A percentile compares a stretch with the other conserved stretches of the same genome.
phyloP scores from a whole-genome alignment of 2,888 invertebrate species.

The Stratiomys singularior region DNA sequence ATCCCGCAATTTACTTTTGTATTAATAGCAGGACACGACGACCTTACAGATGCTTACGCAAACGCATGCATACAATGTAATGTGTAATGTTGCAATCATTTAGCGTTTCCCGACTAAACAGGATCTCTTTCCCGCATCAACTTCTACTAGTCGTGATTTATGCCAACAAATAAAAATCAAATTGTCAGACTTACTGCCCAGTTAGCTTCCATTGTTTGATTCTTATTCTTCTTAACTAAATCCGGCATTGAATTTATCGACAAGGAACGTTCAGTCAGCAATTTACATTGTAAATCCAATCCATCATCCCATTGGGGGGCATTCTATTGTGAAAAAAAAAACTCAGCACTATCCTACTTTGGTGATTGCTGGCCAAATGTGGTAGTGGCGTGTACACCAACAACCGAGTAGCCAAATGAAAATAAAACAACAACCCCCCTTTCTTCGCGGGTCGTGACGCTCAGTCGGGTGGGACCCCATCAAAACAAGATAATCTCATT shows the following conservation, averaged over 20 bases:
- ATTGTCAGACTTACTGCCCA: not conserved
- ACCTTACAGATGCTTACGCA: no score
- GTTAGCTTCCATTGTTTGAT: no score
- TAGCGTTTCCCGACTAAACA: no score
- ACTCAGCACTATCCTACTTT: not conserved
- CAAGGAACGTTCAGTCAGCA: not conserved
- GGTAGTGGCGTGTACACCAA: not conserved
- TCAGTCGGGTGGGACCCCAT: not conserved
- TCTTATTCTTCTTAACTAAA: not conserved
- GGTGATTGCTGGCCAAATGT: not conserved
- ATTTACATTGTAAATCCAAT: constrained; percentile 6
- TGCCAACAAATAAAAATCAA: not conserved
- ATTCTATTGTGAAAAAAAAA: constrained; percentile 16
- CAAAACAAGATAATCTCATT: constrained; percentile 30
- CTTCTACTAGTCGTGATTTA: not conserved
- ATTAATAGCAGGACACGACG: no score
- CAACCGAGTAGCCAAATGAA: not conserved
- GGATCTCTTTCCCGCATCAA: no score
- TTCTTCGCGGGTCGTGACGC: not conserved
- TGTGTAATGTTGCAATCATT: no score
- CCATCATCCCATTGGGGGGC: not conserved
- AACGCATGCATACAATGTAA: no score
- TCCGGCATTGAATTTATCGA: not conserved
- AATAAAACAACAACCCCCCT: not conserved
- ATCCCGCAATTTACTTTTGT: no score